phyloP scores from a whole-genome alignment of 2,797 vertebrate species.

The Spinus pinus region DNA sequence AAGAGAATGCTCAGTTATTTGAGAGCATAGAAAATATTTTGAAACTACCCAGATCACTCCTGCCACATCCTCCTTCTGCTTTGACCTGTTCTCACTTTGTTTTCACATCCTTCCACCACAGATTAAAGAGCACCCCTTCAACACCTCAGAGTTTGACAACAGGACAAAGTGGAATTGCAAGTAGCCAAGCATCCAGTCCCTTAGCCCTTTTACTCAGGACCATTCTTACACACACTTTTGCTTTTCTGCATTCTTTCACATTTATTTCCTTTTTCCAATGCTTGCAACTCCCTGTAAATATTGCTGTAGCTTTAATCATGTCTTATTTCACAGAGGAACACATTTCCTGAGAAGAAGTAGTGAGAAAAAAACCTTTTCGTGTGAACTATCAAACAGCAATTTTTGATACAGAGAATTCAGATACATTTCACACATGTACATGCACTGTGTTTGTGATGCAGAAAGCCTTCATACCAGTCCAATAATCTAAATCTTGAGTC shows the following conservation, averaged over 20 bases:
- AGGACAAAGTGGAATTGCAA: rapidly evolving
- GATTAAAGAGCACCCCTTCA: background rate
- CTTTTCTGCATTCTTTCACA: background rate
- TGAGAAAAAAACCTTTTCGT: background rate
- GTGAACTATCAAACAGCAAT: rapidly evolving
- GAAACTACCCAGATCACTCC: background rate
- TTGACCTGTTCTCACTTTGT: background rate
- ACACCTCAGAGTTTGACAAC: background rate
- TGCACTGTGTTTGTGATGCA: background rate
- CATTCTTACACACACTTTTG: background rate
- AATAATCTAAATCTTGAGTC: background rate
- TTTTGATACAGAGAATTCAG: background rate
- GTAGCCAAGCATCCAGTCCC: background rate
- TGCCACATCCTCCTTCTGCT: background rate
- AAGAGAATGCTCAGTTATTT: background rate
- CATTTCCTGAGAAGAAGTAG: background rate
- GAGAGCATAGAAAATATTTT: background rate
- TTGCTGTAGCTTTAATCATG: background rate
- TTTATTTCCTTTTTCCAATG: background rate
- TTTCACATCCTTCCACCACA: background rate
- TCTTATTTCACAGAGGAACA: background rate
- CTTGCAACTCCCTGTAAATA: background rate
- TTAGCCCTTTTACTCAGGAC: background rate
- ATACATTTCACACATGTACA: background rate
- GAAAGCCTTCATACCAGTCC: background rate